Evolutionary conservation across 2,797 vertebrate genomes (phyloP).

Genomic region (Propithecus deckenii): DNA sequence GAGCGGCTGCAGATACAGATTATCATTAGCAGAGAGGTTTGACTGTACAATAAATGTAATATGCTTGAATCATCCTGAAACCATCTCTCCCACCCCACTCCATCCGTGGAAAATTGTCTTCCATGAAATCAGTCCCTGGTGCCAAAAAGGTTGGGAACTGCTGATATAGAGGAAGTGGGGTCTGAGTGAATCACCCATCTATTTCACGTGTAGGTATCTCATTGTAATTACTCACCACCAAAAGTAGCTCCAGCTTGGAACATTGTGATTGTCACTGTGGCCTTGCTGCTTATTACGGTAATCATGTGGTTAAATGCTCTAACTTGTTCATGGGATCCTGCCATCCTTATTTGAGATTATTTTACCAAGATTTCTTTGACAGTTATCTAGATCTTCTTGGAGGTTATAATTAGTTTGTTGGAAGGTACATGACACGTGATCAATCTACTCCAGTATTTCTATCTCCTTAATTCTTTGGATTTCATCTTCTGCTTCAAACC

Average conservation of each 20-base stretch:
- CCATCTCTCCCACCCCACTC: too few species aligned
- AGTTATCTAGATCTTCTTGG: background rate
- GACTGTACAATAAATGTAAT: too few species aligned
- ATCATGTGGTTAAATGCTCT: background rate
- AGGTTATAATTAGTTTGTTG: background rate
- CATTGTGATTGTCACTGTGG: background rate
- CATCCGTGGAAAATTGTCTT: too few species aligned
- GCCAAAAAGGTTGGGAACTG: too few species aligned
- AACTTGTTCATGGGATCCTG: background rate
- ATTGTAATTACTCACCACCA: background rate
- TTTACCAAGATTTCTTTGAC: background rate
- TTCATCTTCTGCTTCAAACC: background rate
- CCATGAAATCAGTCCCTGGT: too few species aligned
- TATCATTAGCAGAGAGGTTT: too few species aligned
- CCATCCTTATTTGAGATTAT: background rate
- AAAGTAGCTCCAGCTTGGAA: background rate
- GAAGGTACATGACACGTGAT: background rate
- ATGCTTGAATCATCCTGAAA: too few species aligned
- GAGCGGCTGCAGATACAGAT: too few species aligned
- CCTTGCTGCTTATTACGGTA: background rate
- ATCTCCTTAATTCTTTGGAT: background rate
- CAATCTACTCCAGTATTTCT: background rate
- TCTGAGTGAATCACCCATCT: background rate
- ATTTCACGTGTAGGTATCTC: background rate
- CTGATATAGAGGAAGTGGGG: background rate